phyloP scores from a whole-genome alignment of 1,140 invertebrate genomes.

The Drosophila athabasca region DNA sequence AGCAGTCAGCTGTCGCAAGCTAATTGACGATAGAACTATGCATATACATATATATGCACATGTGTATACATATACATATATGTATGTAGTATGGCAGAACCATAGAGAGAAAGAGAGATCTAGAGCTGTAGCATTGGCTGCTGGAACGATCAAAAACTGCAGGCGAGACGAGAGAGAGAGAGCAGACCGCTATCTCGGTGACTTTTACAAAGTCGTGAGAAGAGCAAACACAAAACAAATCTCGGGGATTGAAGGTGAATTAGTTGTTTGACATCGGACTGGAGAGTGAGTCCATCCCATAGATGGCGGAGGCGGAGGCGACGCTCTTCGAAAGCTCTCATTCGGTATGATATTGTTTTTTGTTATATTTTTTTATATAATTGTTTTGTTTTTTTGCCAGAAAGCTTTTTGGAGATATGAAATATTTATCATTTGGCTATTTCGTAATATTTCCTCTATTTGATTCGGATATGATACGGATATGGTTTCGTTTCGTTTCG shows the following conservation, averaged over 20 bases:
- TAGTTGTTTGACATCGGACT: conserved; percentile 35
- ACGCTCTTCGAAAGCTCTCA: conserved; percentile 54
- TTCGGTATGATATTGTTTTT: conserved; percentile 35
- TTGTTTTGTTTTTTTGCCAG: conserved; percentile 21
- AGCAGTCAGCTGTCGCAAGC: conserved; percentile 36
- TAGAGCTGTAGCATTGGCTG: neutral
- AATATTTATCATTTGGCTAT: conserved; percentile 37
- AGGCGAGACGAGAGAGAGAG: conserved; percentile 11
- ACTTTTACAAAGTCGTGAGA: conserved; percentile 66
- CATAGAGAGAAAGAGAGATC: conserved; percentile 21
- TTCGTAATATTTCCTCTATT: conserved; percentile 26
- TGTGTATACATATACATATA: no score
- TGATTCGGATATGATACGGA: neutral
- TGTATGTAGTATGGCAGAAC: no score
- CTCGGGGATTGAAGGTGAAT: conserved; percentile 65
- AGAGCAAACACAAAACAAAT: conserved; percentile 27
- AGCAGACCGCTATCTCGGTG: conserved; percentile 38
- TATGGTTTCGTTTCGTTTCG: neutral
- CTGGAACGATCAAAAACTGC: conserved; percentile 43
- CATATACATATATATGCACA: no score
- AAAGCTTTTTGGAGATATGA: conserved; percentile 38
- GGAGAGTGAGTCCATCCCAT: conserved; percentile 35
- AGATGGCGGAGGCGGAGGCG: conserved; percentile 12
- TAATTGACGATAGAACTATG: conserved; percentile 51
- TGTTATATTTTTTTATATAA: conserved; percentile 49